phyloP scores from a whole-genome alignment of 2,797 vertebrate species.

The Scolopax rusticola region DNA sequence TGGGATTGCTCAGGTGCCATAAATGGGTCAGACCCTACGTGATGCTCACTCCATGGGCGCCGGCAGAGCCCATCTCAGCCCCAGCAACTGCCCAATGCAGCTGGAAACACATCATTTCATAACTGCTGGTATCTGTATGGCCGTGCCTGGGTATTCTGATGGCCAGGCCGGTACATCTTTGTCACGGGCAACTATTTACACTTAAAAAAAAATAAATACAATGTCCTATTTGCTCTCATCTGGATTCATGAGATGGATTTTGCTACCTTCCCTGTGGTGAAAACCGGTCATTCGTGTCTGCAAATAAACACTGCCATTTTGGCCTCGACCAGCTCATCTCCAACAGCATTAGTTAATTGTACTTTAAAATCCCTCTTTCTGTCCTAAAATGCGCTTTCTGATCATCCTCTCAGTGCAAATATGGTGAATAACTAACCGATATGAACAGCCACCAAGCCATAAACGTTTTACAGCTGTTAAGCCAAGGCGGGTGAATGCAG shows the following conservation, averaged over 20 bases:
- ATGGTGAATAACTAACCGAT: constrained; percentile 38
- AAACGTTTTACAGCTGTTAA: constrained; percentile 50
- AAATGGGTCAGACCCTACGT: neutral
- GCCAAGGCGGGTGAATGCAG: neutral
- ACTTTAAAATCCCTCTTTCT: constrained; percentile 45
- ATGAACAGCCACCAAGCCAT: neutral
- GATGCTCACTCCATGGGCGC: neutral
- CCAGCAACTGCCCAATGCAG: constrained; percentile 25
- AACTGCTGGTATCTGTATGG: constrained; percentile 36
- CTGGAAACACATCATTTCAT: constrained; percentile 52
- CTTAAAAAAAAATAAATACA: neutral
- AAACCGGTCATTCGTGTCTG: constrained; percentile 50
- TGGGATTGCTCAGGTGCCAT: rapidly evolving
- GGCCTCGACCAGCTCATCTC: constrained; percentile 42
- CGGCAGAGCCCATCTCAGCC: constrained; percentile 2
- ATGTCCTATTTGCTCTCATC: constrained; percentile 50
- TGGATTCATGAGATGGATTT: constrained; percentile 59
- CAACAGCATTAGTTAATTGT: constrained; percentile 61
- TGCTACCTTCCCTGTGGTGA: constrained; percentile 17
- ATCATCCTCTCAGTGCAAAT: constrained; percentile 42
- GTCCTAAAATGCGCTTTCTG: constrained; percentile 38
- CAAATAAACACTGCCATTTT: constrained; percentile 58
- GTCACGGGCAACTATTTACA: constrained; percentile 48
- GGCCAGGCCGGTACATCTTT: constrained; percentile 51
- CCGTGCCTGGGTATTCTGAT: neutral